Evolutionary conservation across 1,140 invertebrate species (phyloP), one percentile per base, ranked within the genome.

Genomic region (Mylabris phalerata): DNA sequence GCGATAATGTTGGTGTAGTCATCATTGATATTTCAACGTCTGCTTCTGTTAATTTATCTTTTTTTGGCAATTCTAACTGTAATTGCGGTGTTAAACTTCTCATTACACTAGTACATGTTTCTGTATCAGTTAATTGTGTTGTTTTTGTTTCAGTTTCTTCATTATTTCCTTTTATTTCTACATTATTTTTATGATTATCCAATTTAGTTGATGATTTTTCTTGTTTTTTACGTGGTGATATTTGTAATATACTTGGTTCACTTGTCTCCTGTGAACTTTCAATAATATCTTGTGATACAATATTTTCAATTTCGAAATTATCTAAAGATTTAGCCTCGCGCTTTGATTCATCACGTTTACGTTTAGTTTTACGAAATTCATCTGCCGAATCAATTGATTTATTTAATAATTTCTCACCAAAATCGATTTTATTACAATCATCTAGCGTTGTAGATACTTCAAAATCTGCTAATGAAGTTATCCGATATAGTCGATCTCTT

Each of bases 31-130:
- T 11, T 11, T 42, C 41, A 10, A 42, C 9, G 2, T 42, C 41
- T 3, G 9, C 48, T 32, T 67, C 57, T 6, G 57, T 63, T 3
- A 67, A 43, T n/a, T 49, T 25, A 0, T 49, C 48, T 45, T 63
- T 65, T 40, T 59, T 48, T 3, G 63, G 65, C 32, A 66, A 13
- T 25, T 66, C 65, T 2, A 66, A 42, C 3, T 57, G 40, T 42
- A 11, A n/a, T 7, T 42, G 3, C 6, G 11, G 11, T 42, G 41
- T 42, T 42, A 11, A 42, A 42, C 11, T 42, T 42, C 6, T 42
- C 0, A 42, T n/a, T 42, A 7, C 41, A 11, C 43, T 11, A 5
- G 9, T 39, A 50, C 19, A 19, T 3, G n/a, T 25, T 48, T n/a
- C 46, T 9, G 50, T 52, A 10, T 52, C 50, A 6, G 49, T 25